phyloP scores from a whole-genome alignment of 1,140 invertebrate genomes.

The Drosophila arawakana region DNA sequence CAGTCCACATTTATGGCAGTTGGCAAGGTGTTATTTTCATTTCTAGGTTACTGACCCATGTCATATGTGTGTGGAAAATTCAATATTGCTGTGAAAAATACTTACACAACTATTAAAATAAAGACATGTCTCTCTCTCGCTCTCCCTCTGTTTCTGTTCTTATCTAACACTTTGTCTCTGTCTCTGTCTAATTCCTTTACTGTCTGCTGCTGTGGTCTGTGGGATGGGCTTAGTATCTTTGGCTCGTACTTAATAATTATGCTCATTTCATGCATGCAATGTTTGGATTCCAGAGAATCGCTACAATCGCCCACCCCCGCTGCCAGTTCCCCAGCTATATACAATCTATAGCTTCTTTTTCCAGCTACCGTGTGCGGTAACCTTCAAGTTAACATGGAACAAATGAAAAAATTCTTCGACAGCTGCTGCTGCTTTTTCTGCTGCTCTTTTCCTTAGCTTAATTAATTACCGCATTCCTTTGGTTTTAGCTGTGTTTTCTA shows the following conservation, averaged over 20 bases:
- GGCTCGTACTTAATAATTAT: conserved; percentile 79
- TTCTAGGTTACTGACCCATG: conserved; percentile 82
- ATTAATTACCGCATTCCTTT: conserved; percentile 79
- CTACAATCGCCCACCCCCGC: conserved; percentile 46
- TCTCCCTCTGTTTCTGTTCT: not conserved
- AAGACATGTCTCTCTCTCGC: conserved; percentile 57
- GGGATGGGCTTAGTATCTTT: conserved; percentile 54
- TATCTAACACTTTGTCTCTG: not conserved
- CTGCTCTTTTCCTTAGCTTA: conserved; percentile 60
- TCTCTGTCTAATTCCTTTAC: not conserved
- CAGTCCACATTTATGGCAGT: conserved; percentile 76
- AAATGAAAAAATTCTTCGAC: conserved; percentile 78
- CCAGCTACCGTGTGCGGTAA: conserved; percentile 45
- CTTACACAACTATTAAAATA: conserved; percentile 81
- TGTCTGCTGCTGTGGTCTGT: conserved; percentile 28
- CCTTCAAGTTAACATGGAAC: conserved; percentile 76
- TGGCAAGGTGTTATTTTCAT: conserved; percentile 82
- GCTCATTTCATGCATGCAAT: conserved; percentile 82
- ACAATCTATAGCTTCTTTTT: conserved; percentile 22
- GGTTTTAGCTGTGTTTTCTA: conserved; percentile 32
- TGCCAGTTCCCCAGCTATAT: conserved; percentile 28
- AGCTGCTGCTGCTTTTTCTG: conserved; percentile 61
- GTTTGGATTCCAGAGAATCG: conserved; percentile 78
- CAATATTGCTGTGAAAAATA: conserved; percentile 83
- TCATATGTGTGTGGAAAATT: conserved; percentile 82